These are phyloP conservation scores for Synanthedon tipuliformis DNA, from an alignment of 2,888 invertebrate species.

Conservation along the genomic window DNA sequence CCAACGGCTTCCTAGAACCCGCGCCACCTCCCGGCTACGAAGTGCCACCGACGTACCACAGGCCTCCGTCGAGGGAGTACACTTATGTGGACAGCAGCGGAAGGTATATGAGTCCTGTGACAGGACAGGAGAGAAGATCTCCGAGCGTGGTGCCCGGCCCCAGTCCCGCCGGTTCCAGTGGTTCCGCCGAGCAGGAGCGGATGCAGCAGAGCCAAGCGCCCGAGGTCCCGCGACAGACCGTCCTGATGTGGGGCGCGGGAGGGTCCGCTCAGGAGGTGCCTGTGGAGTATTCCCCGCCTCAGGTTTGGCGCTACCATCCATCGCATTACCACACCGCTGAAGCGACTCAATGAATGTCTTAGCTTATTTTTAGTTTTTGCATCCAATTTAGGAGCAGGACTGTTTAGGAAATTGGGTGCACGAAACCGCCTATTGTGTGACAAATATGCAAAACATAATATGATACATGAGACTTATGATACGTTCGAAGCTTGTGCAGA, in stretches of 20 bases:
- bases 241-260: constrained; percentile 90
- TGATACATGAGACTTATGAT: too few species aligned
- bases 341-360: constrained; percentile 52
- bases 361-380: constrained; percentile 30
- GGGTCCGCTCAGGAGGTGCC: constrained; percentile 55
- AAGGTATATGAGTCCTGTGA: constrained; percentile 72
- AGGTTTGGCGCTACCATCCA: constrained; percentile 66
- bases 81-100: constrained; percentile 70
- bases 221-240: constrained; percentile 85
- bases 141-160: constrained; percentile 69
- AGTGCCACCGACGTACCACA: constrained; percentile 74
- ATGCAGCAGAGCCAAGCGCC: constrained; percentile 51
- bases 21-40: constrained; percentile 72
- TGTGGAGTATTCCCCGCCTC: constrained; percentile 60
- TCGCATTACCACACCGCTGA: constrained; percentile 66
- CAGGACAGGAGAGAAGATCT: constrained; percentile 74
- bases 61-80: constrained; percentile 70
- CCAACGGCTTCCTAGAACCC: constrained; percentile 87
- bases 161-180: constrained; percentile 56
- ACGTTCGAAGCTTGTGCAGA: too few species aligned
- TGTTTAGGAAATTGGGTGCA: too few species aligned
- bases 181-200: constrained; percentile 51
- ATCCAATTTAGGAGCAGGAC: constrained; percentile 4
- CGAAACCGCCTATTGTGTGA: too few species aligned
- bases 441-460: too few species aligned